A percentile compares a stretch with the other conserved stretches of the same genome.
phyloP scores from a whole-genome alignment of 2,888 invertebrate species.

The Polymixis flavicincta region DNA sequence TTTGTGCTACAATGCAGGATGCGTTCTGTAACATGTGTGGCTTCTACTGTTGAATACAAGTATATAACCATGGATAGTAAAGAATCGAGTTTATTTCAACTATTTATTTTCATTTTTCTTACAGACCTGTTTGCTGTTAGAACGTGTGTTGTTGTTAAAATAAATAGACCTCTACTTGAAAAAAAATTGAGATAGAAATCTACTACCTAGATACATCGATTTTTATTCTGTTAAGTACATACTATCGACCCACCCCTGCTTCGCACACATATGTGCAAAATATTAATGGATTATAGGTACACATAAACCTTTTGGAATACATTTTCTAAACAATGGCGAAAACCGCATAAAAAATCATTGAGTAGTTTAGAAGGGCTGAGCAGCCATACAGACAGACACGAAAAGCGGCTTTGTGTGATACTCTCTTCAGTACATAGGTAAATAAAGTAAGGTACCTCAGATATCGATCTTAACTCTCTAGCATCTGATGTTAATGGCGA shows the following conservation, averaged over 20 bases:
- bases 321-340: neutral
- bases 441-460: neutral
- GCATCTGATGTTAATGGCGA: constrained; percentile 39
- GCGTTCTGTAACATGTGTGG: neutral
- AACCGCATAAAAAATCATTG: neutral
- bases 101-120: neutral
- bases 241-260: neutral
- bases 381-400: neutral
- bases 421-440: neutral
- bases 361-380: neutral
- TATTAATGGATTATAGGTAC: neutral
- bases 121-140: neutral
- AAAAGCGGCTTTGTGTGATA: neutral
- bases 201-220: neutral
- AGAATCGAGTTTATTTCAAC: neutral
- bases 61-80: neutral
- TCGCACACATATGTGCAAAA: neutral
- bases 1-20: neutral
- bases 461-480: constrained; percentile 34
- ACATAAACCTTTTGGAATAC: neutral
- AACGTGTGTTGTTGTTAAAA: constrained; percentile 1
- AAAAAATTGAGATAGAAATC: neutral
- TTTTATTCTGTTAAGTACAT: neutral
- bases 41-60: neutral
- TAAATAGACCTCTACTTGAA: neutral